Evolutionary conservation across 1,140 invertebrate genomes (phyloP), one percentile per base, ranked within the genome.

Genomic region (Acromyrmex charruanus): DNA sequence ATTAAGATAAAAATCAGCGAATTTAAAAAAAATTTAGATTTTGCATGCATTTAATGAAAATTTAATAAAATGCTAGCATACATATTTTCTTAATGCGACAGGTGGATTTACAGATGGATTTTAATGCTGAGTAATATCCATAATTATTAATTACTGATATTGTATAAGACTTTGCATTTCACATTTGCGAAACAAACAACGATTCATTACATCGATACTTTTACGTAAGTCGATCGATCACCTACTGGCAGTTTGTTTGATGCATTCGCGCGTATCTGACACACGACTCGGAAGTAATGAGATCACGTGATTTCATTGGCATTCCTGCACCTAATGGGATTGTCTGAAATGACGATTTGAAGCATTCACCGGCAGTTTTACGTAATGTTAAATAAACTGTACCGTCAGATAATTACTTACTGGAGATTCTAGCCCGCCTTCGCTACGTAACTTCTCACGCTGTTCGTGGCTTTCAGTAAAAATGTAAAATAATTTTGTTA

Each of bases 161-260:
- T 10, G 31, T 39, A 35, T 21, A 21, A 74, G 35, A 61, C 7
- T 16, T 74, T 74, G 25, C 18, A 49, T 84, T 51, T 75, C 55
- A 7, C 39, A 35, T 51, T 84, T 44, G 18, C 21, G n/a, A 75
- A 84, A 84, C n/a, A 39, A 84, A 74, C 25, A 63, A 25, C 9
- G 12, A 9, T 25, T 81, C n/a, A 44, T 81, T 81, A 44, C 12
- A 39, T 44, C 18, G 28, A 14, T 39, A 75, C 44, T 28, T 75
- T 84, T 75, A 75, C 69, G 55, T 82, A 82, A 82, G 18, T 49
- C 55, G 58, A 75, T 84, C 69, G 68, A 82, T 82, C 68, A 53
- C 35, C 18, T n/a, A 21, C 28, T 35, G 44, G 44, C 59, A 79
- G 6, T 84, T 75, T 4, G 66, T 72, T 82, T 51, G 55, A 82